Evolutionary conservation across 2,113 vertebrate species (phyloP).

Genomic region (Gyps fulvus): DNA sequence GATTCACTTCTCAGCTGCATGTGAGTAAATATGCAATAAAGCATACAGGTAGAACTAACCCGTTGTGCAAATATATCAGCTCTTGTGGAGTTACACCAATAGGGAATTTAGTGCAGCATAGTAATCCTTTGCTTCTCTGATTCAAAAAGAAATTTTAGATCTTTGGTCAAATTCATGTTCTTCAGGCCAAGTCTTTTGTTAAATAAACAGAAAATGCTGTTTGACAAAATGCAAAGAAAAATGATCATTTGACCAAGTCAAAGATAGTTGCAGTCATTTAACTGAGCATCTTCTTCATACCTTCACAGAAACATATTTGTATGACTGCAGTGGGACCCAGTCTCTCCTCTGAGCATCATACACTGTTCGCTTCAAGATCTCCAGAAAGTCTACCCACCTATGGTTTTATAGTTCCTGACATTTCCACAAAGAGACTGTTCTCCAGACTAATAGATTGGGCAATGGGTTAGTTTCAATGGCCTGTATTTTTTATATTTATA

Average conservation of each 20-base stretch:
- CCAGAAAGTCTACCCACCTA: not conserved
- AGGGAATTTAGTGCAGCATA: not conserved
- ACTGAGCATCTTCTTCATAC: not conserved
- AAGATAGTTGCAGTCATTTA: not conserved
- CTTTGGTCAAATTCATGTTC: not conserved
- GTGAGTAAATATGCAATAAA: not conserved
- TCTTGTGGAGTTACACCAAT: not conserved
- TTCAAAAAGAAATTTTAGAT: not conserved
- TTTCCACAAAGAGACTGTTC: not conserved
- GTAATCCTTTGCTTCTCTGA: not conserved
- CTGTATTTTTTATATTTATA: not conserved
- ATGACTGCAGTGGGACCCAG: not conserved
- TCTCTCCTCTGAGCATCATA: not conserved
- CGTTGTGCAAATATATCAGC: not conserved
- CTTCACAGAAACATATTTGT: not conserved
- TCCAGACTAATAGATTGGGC: not conserved
- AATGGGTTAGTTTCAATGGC: not conserved
- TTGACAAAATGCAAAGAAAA: not conserved
- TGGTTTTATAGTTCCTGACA: not conserved
- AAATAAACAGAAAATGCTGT: not conserved
- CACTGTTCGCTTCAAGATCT: not conserved
- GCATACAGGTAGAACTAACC: not conserved
- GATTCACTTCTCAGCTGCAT: not conserved
- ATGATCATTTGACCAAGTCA: not conserved
- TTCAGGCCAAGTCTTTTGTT: not conserved